Conservation (phyloP, 2,888 invertebrate genomes). For the Ceratothoa steindachneri region DNA sequence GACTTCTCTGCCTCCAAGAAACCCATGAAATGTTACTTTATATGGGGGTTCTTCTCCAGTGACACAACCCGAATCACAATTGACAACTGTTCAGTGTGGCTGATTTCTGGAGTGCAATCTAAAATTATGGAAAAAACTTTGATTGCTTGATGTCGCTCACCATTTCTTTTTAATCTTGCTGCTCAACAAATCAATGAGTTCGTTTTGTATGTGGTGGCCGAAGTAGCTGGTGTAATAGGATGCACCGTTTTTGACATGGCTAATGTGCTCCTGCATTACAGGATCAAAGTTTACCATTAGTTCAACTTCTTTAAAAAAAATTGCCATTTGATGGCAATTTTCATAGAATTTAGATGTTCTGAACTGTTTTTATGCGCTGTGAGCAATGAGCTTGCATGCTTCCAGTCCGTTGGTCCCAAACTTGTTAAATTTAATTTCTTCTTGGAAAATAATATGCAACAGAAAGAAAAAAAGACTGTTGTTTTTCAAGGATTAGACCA, state of each 20-base stretch:
- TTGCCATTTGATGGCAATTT: constrained; percentile 2
- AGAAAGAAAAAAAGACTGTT: not conserved
- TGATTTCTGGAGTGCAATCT: constrained; percentile 34
- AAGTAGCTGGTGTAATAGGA: constrained; percentile 25
- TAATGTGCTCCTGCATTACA: constrained; percentile 21
- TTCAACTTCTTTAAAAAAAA: not conserved
- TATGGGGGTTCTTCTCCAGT: constrained; percentile 16
- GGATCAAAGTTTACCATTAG: constrained; percentile 14
- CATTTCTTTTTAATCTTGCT: constrained; percentile 19
- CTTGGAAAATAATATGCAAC: constrained; percentile 8
- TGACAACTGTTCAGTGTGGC: constrained; percentile 36
- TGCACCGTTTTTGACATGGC: constrained; percentile 13
- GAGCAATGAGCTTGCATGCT: constrained; percentile 18
- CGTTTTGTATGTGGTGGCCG: constrained; percentile 23
- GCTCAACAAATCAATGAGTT: constrained; percentile 23
- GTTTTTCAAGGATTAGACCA: constrained; percentile 15
- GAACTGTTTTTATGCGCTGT: constrained; percentile 13
- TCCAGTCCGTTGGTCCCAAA: constrained; percentile 16
- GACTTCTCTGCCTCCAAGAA: constrained; percentile 26
- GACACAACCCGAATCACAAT: constrained; percentile 15
- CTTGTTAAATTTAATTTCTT: constrained; percentile 14
- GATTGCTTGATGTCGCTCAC: constrained; percentile 24
- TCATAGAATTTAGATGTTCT: constrained; percentile 24
- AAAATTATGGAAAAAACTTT: constrained; percentile 36
- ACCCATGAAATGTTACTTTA: constrained; percentile 18